Conservation (phyloP, 2,797 vertebrate species). For the Adrianichthys oophorus region DNA sequence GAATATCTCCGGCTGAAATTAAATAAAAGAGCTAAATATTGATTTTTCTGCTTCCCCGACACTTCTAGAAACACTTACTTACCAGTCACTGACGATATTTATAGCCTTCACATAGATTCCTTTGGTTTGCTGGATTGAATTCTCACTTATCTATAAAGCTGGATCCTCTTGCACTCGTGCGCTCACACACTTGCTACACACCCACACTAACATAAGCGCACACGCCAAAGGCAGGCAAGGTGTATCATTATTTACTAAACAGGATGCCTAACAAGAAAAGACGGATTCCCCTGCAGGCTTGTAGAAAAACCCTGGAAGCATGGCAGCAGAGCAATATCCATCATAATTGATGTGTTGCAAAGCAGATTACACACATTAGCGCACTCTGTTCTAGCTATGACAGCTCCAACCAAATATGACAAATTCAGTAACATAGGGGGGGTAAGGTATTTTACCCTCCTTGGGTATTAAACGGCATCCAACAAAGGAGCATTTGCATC, state of each 20-base stretch:
- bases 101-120: conserved; percentile 53
- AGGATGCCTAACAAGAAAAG: conserved; percentile 83
- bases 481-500: conserved; percentile 75
- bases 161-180: conserved; percentile 55
- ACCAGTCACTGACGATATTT: conserved; percentile 58
- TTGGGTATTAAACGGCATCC: conserved; percentile 73
- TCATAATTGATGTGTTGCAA: conserved; percentile 88
- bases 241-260: conserved; percentile 86
- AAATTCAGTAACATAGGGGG: conserved; percentile 77
- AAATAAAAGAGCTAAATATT: conserved; percentile 6
- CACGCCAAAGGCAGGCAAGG: conserved; percentile 68
- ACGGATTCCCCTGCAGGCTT: conserved; percentile 80
- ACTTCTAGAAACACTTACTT: conserved; percentile 54
- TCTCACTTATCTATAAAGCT: conserved; percentile 61
- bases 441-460: conserved; percentile 62
- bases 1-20: conserved; percentile 23
- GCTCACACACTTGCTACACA: conserved; percentile 27
- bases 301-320: conserved; percentile 73
- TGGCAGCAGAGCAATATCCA: conserved; percentile 78
- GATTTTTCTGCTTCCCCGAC: conserved; percentile 36
- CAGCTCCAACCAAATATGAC: conserved; percentile 86
- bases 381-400: conserved; percentile 83
- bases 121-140: conserved; percentile 67
- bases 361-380: conserved; percentile 89
- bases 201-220: conserved; percentile 42